A percentile compares a stretch with the other conserved stretches of the same genome.
phyloP scores from a whole-genome alignment of 2,888 invertebrate genomes.

The Drosophila nr. perissopoda region DNA sequence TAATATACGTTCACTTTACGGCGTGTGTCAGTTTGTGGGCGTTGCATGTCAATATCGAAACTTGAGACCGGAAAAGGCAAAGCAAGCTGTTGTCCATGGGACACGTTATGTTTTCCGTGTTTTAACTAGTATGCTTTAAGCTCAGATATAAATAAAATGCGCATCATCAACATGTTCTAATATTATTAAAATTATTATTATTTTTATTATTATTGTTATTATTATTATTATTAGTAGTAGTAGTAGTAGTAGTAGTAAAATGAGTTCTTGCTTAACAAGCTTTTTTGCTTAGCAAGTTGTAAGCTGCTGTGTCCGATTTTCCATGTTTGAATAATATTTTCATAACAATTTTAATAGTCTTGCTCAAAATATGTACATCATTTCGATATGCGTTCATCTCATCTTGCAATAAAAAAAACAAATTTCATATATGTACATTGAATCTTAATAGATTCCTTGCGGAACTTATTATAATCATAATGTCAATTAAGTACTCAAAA shows the following conservation, averaged over 20 bases:
- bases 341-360: neutral
- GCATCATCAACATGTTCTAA: neutral
- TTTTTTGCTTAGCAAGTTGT: neutral
- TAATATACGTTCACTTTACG: constrained; percentile 53
- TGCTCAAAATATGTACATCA: neutral
- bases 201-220: no score
- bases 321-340: neutral
- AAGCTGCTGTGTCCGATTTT: neutral
- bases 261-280: neutral
- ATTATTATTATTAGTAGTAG: neutral
- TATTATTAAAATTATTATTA: neutral
- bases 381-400: neutral
- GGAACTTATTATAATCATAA: neutral
- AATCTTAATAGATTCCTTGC: neutral
- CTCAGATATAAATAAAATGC: neutral
- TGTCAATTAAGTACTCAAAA: neutral
- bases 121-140: neutral
- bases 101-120: neutral
- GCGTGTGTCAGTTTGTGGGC: constrained; percentile 18
- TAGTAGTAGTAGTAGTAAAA: neutral
- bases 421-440: neutral
- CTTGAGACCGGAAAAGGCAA: constrained; percentile 11
- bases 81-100: neutral
- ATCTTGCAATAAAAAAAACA: neutral
- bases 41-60: constrained; percentile 29